These are phyloP conservation scores for Lymantria dispar DNA, from an alignment of 2,888 invertebrate species.

Conservation along the genomic window DNA sequence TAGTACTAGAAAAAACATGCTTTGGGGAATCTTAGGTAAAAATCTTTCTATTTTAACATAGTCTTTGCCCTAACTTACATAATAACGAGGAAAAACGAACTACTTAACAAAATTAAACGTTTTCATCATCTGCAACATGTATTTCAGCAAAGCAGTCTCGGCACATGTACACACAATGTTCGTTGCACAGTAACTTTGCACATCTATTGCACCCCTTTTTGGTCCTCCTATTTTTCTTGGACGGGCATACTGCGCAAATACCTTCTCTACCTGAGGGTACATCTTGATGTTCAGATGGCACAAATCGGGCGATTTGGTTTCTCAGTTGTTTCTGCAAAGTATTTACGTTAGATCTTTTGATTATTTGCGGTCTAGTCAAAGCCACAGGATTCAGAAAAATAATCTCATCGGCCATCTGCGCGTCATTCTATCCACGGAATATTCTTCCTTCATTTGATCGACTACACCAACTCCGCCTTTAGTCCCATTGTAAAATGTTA, in stretches of 20 bases:
- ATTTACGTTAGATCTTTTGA: conserved; percentile 9
- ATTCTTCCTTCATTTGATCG: not conserved
- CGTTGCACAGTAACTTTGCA: conserved; percentile 13
- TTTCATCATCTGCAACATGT: conserved; percentile 5
- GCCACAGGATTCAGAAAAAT: conserved; percentile 12
- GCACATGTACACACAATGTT: conserved; percentile 12
- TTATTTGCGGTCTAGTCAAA: conserved; percentile 14
- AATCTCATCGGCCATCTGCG: conserved; percentile 6
- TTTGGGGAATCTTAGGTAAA: not conserved
- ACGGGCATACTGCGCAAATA: not conserved
- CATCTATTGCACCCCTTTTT: conserved; percentile 5
- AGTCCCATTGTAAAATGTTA: not conserved
- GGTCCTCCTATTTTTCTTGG: not conserved
- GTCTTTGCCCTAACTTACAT: not conserved
- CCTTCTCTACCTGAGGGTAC: not conserved
- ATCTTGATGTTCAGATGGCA: not conserved
- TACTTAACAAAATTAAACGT: conserved; percentile 5
- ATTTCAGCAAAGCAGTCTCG: conserved; percentile 8
- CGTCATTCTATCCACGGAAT: conserved; percentile 6
- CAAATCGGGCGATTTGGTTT: not conserved
- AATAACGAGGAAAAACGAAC: not conserved
- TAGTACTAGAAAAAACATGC: not conserved
- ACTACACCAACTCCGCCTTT: not conserved
- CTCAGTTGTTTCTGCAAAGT: conserved; percentile 3
- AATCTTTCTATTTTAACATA: not conserved